Evolutionary conservation across 2,888 invertebrate species (phyloP), one percentile per base, ranked within the genome.

Genomic region (Hemithea aestivaria): DNA sequence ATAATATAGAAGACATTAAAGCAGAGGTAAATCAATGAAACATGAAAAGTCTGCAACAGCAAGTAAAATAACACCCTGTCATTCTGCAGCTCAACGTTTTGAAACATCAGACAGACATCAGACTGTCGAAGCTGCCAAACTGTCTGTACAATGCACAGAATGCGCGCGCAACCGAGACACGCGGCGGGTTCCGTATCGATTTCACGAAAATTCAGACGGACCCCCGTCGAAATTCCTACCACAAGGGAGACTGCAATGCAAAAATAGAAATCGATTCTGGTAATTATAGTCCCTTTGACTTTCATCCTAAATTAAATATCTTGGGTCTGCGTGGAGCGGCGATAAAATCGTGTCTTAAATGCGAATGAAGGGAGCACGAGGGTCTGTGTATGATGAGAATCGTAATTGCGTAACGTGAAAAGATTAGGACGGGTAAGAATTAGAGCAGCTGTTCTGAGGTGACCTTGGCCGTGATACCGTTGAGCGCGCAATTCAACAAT

Each of bases 381-480:
- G 21, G 32, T 29, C 6, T 35, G 24, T 24, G 7, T 35, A 25
- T 37, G 40, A 47, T 49, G 23, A 33, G 22, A 16, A 24, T 48
- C 28, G 44, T 34, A 39, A 12, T 58, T 60, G 48, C 53, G 51
- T 48, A 58, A 61, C 39, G 40, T 20, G 32, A 50, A 56, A 51
- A 53, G 45, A 53, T 58, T 53, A 50, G 43, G 46, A 54, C 54
- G 51, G 45, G 21, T 16, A 33, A 29, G 32, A 21, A 24, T 28
- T 9, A 36, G 32, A 63, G 51, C 74, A 75, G 73, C 70, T 73
- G 76, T 71, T 38, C 36, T 38, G 31, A 39, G 51, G 46, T 58
- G 75, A 73, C 83, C 84, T 83, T 85, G 84, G 73, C 84, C 81
- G 76, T 82, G 80, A 78, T 73, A 69, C 67, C 61, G 69, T 58